Conservation (phyloP, 2,113 vertebrate species). For the Mus musculus region GRCm39 chr16:72487501-72488000, state of each 20-base stretch:
- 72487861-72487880: not conserved
- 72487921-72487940: not conserved
- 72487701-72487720: not conserved
- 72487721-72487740: not conserved
- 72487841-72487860: not conserved
- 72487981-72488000: not conserved
- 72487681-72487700: not conserved
- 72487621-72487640: not conserved
- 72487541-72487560: not conserved
- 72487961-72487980: not conserved
- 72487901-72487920: not conserved
- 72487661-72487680: not conserved
- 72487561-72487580: not conserved
- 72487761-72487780: not conserved
- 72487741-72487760: not conserved
- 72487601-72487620: no score
- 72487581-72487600: no score
- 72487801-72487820: not conserved
- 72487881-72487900: not conserved
- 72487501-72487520: not conserved
- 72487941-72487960: conserved; percentile 7
- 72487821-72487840: not conserved
- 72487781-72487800: not conserved
- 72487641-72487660: not conserved
- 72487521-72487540: not conserved